Evolutionary conservation across 2,797 vertebrate genomes (phyloP).

Genomic region (Ceryle rudis): DNA sequence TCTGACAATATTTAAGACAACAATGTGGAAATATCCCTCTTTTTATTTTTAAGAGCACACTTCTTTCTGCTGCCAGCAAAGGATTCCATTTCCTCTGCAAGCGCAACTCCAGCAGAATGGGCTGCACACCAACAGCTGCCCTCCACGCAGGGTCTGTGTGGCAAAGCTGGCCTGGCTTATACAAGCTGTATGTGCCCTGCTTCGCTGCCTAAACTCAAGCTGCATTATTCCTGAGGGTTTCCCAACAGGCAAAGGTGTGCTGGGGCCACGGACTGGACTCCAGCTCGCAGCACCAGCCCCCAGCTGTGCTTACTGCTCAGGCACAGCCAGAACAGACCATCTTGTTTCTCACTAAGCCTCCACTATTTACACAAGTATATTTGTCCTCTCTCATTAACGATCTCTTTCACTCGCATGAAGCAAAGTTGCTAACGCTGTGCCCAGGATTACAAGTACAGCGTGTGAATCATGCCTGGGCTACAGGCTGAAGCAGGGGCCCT

Average conservation of each 20-base stretch:
- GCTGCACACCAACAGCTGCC: background rate
- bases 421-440: rapidly evolving
- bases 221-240: background rate
- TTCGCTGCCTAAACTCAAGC: background rate
- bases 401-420: background rate
- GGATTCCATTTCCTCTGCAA: background rate
- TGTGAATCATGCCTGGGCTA: background rate
- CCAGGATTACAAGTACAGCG: background rate
- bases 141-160: background rate
- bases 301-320: background rate
- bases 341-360: background rate
- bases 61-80: background rate
- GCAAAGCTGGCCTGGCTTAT: background rate
- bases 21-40: background rate
- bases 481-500: background rate
- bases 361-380: background rate
- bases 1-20: background rate
- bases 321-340: background rate
- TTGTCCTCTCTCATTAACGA: background rate
- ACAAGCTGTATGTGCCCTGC: background rate
- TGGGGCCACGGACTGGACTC: background rate
- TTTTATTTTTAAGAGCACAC: background rate
- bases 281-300: background rate
- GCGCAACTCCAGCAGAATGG: background rate
- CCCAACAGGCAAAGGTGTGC: background rate